Conservation (phyloP, 2,888 invertebrate genomes). For the Pardosa pseudoannulata region DNA sequence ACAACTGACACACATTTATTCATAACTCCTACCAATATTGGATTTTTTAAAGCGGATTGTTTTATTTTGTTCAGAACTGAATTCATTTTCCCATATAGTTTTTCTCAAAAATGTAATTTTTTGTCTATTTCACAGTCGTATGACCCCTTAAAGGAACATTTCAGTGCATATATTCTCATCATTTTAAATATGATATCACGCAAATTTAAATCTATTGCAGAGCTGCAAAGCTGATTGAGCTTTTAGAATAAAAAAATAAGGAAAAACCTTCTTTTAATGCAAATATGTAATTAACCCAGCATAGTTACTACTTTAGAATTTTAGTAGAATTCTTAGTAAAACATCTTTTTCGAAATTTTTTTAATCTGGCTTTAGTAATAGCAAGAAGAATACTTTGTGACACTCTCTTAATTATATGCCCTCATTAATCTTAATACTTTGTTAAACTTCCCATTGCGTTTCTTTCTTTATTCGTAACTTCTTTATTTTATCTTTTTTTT, state of each 20-base stretch:
- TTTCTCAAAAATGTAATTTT: no score
- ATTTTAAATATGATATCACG: neutral
- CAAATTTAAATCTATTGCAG: neutral
- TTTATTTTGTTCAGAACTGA: no score
- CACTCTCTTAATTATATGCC: constrained; percentile 47
- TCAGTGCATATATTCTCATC: neutral
- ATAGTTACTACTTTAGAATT: neutral
- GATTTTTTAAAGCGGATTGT: no score
- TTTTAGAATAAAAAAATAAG: neutral
- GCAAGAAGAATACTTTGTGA: constrained; percentile 35
- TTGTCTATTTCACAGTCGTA: no score
- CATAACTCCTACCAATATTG: no score
- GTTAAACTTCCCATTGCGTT: constrained; percentile 1
- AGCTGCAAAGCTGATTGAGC: neutral
- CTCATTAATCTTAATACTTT: constrained; percentile 61
- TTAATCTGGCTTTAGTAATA: neutral
- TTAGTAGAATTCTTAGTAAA: neutral
- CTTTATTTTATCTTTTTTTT: no score
- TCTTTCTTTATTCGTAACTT: no score
- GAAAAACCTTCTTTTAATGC: neutral
- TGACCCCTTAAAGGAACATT: neutral
- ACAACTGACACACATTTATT: no score
- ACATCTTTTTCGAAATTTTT: neutral
- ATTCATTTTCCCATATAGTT: no score
- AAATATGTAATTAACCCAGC: neutral